Base-by-base conservation (phyloP, 2,113 vertebrate genomes). In the Balaeniceps rex region DNA sequence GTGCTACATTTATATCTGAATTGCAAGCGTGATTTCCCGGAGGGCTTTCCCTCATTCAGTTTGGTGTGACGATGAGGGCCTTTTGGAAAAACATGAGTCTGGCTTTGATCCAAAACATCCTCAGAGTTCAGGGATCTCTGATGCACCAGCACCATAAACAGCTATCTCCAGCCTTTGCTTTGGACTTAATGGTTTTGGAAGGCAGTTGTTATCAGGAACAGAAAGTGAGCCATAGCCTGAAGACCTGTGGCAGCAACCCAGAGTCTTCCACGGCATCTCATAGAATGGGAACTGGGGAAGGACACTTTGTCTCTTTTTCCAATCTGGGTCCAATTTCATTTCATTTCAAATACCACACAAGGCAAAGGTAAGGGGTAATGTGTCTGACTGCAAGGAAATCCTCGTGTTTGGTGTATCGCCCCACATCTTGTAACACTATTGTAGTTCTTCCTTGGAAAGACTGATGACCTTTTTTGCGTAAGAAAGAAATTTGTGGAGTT, bases 141-240 rank as follows among this genome's bases (percentile, higher is more conserved):
- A 57, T 26, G 65, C 38, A 44, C 21, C 51, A 70, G 64, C 24
- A 74, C n/a, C 38, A 58, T 33, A 47, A 75, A 29, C 64, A 87
- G 13, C 58, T 75, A 33, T 68, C 74, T 79, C 54, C 63, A 79
- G 82, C 57, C 57, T 91, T 93, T 80, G 57, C 42, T 90, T 93
- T 85, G 28, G 38, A 61, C 9, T 65, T 33, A 26, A 44, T 52
- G 79, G 36, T 68, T 94, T 60, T 34, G 44, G 70, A 85, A 61
- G 69, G n/a, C 44, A 29, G 21, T 19, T 0, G 0, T 69, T 76
- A 33, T 11, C 22, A 79, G 69, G 60, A 88, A 44, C 58, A 83
- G 72, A 82, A 84, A 84, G n/a, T 19, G 24, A 88, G 52, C 60
- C 6, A 5, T 7, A 55, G 78, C 47, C 55, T 64, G 57, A 87